A percentile compares a stretch with the other conserved stretches of the same genome.
These are phyloP conservation scores for Thymelicus acteon DNA, from an alignment of 2,888 invertebrate genomes.

Conservation along the genomic window DNA sequence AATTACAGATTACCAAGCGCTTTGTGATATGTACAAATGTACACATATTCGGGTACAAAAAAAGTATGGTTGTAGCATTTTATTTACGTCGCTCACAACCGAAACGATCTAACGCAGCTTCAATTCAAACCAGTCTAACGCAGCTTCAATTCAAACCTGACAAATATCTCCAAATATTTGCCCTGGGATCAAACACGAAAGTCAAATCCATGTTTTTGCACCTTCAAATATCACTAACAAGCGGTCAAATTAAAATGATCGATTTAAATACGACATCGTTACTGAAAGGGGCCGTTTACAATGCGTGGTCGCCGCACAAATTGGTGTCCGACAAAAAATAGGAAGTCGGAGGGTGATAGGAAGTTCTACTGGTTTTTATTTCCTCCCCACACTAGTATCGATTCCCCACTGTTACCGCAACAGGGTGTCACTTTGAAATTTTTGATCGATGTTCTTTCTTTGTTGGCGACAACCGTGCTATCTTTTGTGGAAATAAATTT, in stretches of 20 bases:
- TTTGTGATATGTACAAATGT: no score
- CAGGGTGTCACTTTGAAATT: conserved; percentile 62
- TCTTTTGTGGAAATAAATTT: conserved; percentile 58
- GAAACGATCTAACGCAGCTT: background rate
- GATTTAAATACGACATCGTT: conserved; percentile 36
- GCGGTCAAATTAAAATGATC: conserved; percentile 39
- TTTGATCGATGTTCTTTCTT: conserved; percentile 72
- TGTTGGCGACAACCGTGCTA: conserved; percentile 48
- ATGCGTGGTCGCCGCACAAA: conserved; percentile 38
- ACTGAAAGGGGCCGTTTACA: conserved; percentile 27
- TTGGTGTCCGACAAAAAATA: conserved; percentile 38
- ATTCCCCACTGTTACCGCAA: conserved; percentile 71
- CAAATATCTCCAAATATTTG: conserved; percentile 25
- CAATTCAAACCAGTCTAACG: background rate
- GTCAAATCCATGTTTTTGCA: conserved; percentile 26
- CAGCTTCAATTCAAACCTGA: background rate
- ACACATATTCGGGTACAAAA: no score
- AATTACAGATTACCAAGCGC: no score
- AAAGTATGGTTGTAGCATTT: no score
- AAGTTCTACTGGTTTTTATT: conserved; percentile 76
- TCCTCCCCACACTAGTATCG: conserved; percentile 69
- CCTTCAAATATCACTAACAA: conserved; percentile 35
- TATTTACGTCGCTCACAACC: background rate
- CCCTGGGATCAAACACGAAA: conserved; percentile 16
- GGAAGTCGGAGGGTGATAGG: conserved; percentile 70